Evolutionary conservation across 2,888 invertebrate genomes (phyloP), one percentile per base, ranked within the genome.

Genomic region (Yponomeuta malinellus): DNA sequence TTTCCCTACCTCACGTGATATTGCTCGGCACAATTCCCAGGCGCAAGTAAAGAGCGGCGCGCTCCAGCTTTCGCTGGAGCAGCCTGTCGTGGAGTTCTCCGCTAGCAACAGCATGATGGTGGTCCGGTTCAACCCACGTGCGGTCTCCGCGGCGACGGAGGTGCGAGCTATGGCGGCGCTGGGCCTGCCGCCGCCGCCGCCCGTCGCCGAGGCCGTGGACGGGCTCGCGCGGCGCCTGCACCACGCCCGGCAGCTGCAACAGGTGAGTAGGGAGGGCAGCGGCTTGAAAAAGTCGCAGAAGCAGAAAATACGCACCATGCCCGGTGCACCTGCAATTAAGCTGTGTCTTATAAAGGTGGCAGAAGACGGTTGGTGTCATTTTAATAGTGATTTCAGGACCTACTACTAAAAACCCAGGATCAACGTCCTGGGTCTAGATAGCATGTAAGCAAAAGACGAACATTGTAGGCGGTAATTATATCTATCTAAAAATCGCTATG

Each of bases 81-180:
- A 95, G 75, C 95, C 97, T 0, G 97, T 98, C 1, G 95, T 98
- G 0, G 95, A 96, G 80, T 95, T 98, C 79, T 95, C 96, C 63
- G 93, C 94, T 59, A 93, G 92, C 12, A 93, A 93, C 48, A 95
- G 95, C 76, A 88, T 97, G 77, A 96, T 98, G 96, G 94, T 95
- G 73, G 99, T 99, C 0, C 98, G 97, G 79, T 99, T 97, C 87
- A 97, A 98, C 79, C 96, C 97, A 0, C 94, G 96, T 69, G 87
- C 99, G 70, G 96, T 97, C 12, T 95, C 95, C 65, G 92, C 98
- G 69, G 96, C 98, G 78, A 92, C 96, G 73, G 98, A 99, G 88
- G 97, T 98, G 10, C 94, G 98, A 2, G 96, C 98, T 77, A 93
- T 99, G 69, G 94, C 96, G 70, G 95, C 97, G 64, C 93, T 98